Conservation (phyloP, 2,888 invertebrate genomes). For the Gymnocheta viridis region DNA sequence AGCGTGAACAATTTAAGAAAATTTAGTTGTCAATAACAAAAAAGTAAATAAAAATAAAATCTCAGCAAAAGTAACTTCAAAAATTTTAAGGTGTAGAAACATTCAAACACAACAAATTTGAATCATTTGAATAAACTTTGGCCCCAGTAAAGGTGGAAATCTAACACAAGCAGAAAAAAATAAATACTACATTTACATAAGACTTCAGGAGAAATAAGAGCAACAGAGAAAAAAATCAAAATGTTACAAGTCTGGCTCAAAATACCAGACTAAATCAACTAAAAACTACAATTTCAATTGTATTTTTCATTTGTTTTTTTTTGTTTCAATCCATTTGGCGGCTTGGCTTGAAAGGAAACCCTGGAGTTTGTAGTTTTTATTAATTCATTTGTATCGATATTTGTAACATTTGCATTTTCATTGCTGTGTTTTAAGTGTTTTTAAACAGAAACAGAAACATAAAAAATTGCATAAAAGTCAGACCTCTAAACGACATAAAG, state of each 20-base stretch:
- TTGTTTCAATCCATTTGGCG: conserved; percentile 25
- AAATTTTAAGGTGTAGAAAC: conserved; percentile 62
- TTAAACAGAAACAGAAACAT: conserved; percentile 7
- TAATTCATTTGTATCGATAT: conserved; percentile 70
- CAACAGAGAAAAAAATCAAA: conserved; percentile 20
- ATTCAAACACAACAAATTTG: conserved; percentile 59
- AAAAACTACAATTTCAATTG: conserved; percentile 48
- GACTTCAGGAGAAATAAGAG: conserved; percentile 48
- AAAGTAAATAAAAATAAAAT: conserved; percentile 11
- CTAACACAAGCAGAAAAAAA: conserved; percentile 22
- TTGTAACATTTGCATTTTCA: conserved; percentile 70
- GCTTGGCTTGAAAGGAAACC: conserved; percentile 65
- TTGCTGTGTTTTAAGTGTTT: conserved; percentile 50
- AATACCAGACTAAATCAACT: conserved; percentile 14
- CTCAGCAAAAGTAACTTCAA: conserved; percentile 14
- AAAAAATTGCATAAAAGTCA: not conserved
- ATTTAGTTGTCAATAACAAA: conserved; percentile 68
- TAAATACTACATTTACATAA: conserved; percentile 56
- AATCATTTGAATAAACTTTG: conserved; percentile 68
- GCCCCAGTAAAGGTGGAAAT: conserved; percentile 58
- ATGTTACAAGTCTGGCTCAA: conserved; percentile 57
- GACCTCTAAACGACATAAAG: not conserved
- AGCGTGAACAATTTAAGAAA: conserved; percentile 68
- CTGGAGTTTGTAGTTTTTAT: conserved; percentile 63
- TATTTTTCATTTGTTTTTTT: conserved; percentile 15